phyloP scores from a whole-genome alignment of 1,140 invertebrate species.

The Pomacea maculata region DNA sequence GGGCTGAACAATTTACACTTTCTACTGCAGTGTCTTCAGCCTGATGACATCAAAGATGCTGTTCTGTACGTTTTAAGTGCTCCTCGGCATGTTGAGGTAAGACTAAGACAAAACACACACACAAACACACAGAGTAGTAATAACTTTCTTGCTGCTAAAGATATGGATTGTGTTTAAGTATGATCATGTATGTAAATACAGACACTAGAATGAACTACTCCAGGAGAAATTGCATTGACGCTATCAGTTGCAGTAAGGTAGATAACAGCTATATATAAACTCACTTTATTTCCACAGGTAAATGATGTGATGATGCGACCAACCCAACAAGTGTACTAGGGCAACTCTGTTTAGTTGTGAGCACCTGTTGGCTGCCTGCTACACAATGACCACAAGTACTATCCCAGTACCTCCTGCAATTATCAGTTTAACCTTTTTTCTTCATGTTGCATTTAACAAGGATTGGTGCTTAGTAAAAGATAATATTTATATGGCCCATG shows the following conservation, averaged over 20 bases:
- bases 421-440: no score
- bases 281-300: slow-evolving; percentile 24
- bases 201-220: neutral
- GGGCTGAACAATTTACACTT: neutral
- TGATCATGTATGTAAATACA: neutral
- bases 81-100: slow-evolving; percentile 45
- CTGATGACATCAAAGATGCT: slow-evolving; percentile 38
- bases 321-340: slow-evolving; percentile 21
- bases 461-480: no score
- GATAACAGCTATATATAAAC: neutral
- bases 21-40: slow-evolving; percentile 36
- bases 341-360: no score
- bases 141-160: slow-evolving; percentile 31
- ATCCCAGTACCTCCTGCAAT: no score
- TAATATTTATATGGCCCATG: no score
- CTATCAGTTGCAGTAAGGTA: neutral
- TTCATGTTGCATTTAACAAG: no score
- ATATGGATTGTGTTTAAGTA: neutral
- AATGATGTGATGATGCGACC: slow-evolving; percentile 30
- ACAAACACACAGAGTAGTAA: neutral
- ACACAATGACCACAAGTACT: no score
- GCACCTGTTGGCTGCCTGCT: no score
- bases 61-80: slow-evolving; percentile 41
- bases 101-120: slow-evolving; percentile 67
- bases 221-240: neutral